Evolutionary conservation across 1,140 invertebrate species (phyloP).

Genomic region (Drosophila arawakana): DNA sequence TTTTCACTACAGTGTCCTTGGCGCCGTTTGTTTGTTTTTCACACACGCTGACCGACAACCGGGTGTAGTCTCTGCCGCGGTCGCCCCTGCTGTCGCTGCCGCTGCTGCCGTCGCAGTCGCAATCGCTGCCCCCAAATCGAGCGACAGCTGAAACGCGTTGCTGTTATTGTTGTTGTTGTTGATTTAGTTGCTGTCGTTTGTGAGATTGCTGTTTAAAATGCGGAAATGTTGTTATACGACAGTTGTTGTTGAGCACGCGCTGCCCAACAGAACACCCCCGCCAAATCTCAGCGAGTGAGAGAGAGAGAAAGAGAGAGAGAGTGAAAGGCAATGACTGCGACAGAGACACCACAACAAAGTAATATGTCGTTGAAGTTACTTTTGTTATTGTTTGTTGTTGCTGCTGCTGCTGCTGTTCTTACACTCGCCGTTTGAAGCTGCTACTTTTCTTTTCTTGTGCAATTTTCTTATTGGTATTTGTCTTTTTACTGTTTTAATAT

Average conservation of each 20-base stretch:
- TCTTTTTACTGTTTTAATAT: conserved; percentile 46
- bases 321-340: neutral
- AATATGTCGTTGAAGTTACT: conserved; percentile 1
- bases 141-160: conserved; percentile 20
- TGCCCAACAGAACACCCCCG: conserved; percentile 27
- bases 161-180: conserved; percentile 13
- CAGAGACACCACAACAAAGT: conserved; percentile 5
- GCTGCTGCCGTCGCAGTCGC: neutral
- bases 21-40: conserved; percentile 10
- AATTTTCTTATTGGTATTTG: conserved; percentile 29
- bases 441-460: conserved; percentile 25
- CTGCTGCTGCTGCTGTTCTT: conserved; percentile 15
- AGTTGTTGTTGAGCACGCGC: conserved; percentile 44
- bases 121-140: neutral
- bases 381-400: conserved; percentile 14
- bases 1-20: conserved; percentile 23
- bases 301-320: too few relatives aligned
- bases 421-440: neutral
- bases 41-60: conserved; percentile 15
- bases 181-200: conserved; percentile 12
- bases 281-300: conserved; percentile 15
- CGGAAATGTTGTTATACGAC: conserved; percentile 35
- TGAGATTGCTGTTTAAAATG: conserved; percentile 44
- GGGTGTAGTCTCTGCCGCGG: neutral
- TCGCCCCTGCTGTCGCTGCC: neutral